Evolutionary conservation across 2,888 invertebrate genomes (phyloP).

Genomic region (Drosophila picticornis): DNA sequence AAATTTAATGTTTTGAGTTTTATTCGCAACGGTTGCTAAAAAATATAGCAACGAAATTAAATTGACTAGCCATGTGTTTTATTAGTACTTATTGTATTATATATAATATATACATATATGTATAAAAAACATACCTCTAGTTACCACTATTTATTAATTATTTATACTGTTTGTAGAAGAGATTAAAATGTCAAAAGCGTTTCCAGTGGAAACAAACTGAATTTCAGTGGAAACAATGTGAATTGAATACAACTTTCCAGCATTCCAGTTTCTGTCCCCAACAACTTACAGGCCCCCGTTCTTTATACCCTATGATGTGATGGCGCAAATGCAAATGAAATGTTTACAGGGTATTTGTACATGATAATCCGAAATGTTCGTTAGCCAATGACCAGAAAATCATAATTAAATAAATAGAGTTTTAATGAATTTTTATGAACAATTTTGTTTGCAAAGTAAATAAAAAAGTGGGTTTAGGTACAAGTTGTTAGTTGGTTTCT

Average conservation of each 20-base stretch:
- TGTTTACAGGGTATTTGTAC: conserved; percentile 20
- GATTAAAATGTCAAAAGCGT: background rate
- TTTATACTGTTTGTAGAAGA: background rate
- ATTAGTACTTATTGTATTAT: conserved; percentile 6
- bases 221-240: conserved; percentile 20
- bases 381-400: conserved; percentile 49
- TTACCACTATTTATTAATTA: conserved; percentile 38
- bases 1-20: conserved; percentile 9
- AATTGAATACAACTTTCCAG: conserved; percentile 26
- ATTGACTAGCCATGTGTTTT: conserved; percentile 39
- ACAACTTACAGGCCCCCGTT: conserved; percentile 12
- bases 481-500: conserved; percentile 26
- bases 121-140: conserved; percentile 67
- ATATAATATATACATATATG: conserved; percentile 9
- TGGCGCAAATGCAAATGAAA: conserved; percentile 61
- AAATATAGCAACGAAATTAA: conserved; percentile 32
- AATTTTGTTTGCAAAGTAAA: conserved; percentile 45
- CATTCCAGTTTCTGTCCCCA: conserved; percentile 16
- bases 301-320: conserved; percentile 39
- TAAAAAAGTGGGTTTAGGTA: conserved; percentile 32
- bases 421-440: conserved; percentile 7
- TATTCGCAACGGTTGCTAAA: conserved; percentile 25
- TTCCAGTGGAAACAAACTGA: background rate
- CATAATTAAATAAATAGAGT: conserved; percentile 23
- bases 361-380: conserved; percentile 51